Evolutionary conservation across 2,113 vertebrate species (phyloP).

Genomic region (Otocyon megalotis): DNA sequence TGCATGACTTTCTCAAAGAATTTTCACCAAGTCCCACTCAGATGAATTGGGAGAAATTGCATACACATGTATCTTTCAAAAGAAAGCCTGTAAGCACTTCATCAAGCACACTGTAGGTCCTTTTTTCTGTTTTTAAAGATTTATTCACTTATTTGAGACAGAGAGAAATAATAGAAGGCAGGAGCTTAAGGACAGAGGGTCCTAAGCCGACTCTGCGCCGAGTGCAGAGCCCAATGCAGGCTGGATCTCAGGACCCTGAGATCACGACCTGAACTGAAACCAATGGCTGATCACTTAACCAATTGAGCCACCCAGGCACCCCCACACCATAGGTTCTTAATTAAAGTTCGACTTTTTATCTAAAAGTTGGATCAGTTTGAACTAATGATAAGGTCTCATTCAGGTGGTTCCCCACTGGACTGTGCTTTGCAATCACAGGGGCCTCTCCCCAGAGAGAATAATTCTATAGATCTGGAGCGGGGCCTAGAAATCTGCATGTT

Average conservation of each 20-base stretch:
- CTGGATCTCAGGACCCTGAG: background rate
- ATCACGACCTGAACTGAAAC: background rate
- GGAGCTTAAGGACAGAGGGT: background rate
- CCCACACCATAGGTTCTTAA: background rate
- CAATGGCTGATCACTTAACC: background rate
- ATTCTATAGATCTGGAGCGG: background rate
- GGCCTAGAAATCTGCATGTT: background rate
- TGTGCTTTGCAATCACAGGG: background rate
- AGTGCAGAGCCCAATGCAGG: background rate
- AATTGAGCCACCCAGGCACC: background rate
- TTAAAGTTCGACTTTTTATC: background rate
- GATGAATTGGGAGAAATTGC: background rate
- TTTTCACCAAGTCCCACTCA: background rate
- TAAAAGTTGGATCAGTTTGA: background rate
- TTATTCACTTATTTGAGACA: background rate
- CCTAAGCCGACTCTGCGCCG: background rate
- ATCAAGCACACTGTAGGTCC: background rate
- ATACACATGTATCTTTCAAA: background rate
- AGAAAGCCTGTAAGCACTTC: background rate
- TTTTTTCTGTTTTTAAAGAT: background rate
- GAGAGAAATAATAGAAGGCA: background rate
- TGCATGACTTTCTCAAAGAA: background rate
- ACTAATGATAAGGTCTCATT: background rate
- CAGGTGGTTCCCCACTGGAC: background rate
- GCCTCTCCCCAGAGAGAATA: background rate